Evolutionary conservation across 1,140 invertebrate species (phyloP), one percentile per base, ranked within the genome.

Genomic region (Papilio polyxenes): DNA sequence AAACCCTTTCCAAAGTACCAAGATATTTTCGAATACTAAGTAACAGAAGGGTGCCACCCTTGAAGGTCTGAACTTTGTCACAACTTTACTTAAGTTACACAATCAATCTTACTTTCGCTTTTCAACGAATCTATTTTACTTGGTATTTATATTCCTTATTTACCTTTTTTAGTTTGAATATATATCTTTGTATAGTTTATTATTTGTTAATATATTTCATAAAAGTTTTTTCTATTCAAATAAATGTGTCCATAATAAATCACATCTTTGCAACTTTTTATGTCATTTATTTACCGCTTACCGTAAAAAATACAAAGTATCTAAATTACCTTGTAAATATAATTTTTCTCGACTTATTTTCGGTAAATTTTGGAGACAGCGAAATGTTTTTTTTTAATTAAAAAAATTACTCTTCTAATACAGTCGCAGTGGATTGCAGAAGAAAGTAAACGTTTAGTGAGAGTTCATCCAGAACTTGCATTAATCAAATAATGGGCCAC

Each of bases 31-130:
- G 44, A 48, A 76, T 51, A 31, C 75, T 23, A 13, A 31, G 6
- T 51, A 51, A 53, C 48, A 56, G 56, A 77, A 76, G 65, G 74
- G 81, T 72, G 81, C 80, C 65, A 81, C n/a, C n/a, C n/a, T n/a
- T 80, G 76, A 83, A 82, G 40, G 82, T 82, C 74, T 79, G 37
- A 31, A 79, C 74, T 81, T 37, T 8, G 20, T 49, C 37, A 69
- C 53, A 87, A 89, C 85, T 87, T 87, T 84, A 84, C 83, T 83
- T 65, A 86, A 89, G 81, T 87, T 85, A 48, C 78, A 44, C 84
- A 82, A 89, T 89, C 85, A 87, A 89, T 89, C 87, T 86, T 86
- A 85, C 87, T 89, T 89, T 85, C 82, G 82, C 83, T 88, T 85
- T 87, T 84, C 81, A 83, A 74, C 44, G 79, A 86, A 86, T 83